These are phyloP conservation scores for Malurus alboscapulatus DNA, from an alignment of 2,113 vertebrate species.

Conservation along the genomic window DNA sequence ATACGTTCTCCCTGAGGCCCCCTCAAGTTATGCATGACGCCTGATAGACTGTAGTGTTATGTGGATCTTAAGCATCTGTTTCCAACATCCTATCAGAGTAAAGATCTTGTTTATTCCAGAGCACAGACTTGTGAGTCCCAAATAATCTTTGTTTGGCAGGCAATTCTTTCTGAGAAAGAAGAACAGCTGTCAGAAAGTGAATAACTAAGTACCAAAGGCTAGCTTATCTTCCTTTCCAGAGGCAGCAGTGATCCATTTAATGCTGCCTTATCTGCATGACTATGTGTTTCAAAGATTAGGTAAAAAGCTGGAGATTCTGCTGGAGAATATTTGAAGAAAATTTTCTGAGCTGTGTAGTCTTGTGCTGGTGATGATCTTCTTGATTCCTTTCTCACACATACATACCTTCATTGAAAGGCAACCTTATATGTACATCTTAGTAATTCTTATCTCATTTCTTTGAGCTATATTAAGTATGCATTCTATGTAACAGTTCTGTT, in stretches of 20 bases:
- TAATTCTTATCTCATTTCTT: conserved; percentile 16
- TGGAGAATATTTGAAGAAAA: not conserved
- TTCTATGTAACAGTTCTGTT: not conserved
- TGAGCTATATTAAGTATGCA: not conserved
- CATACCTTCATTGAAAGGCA: not conserved
- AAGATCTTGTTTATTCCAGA: conserved; percentile 32
- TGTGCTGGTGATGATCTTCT: not conserved
- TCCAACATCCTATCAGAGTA: not conserved
- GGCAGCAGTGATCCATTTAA: conserved; percentile 30
- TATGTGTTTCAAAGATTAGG: not conserved
- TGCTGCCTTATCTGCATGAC: not conserved
- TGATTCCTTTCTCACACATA: not conserved
- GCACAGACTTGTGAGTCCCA: not conserved
- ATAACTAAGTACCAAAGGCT: not conserved
- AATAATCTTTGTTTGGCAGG: conserved; percentile 9
- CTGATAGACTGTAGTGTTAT: not conserved
- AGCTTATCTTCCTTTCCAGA: conserved; percentile 32
- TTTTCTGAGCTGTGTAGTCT: not conserved
- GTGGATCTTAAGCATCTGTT: not conserved
- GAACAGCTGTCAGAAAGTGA: conserved; percentile 12
- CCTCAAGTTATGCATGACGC: not conserved
- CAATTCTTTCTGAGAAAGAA: not conserved
- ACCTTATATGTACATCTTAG: not conserved
- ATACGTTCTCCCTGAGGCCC: not conserved
- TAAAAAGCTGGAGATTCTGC: not conserved